Conservation (phyloP, 1,140 invertebrate genomes). For the Tetramorium alpestre region DNA sequence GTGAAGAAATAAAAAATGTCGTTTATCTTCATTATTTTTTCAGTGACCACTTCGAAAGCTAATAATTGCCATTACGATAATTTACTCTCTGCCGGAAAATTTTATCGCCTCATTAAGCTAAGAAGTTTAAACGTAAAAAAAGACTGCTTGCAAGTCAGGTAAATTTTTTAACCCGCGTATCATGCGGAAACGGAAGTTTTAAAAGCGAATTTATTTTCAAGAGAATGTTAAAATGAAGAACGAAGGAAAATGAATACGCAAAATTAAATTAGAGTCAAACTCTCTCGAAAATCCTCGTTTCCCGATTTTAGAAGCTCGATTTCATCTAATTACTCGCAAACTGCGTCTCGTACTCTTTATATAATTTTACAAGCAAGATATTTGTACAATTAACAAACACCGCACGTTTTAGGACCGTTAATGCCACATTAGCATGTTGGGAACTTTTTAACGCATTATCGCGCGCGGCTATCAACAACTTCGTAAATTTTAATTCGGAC, state of each 20-base stretch:
- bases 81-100: not conserved
- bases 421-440: not conserved
- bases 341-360: not conserved
- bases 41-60: not conserved
- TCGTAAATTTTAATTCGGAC: not conserved
- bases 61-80: not conserved
- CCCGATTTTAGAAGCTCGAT: not conserved
- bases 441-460: slow-evolving; percentile 3
- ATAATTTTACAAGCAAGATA: not conserved
- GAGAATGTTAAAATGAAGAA: not conserved
- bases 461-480: slow-evolving; percentile 7
- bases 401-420: not conserved
- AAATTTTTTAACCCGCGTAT: not conserved
- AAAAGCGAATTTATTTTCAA: not conserved
- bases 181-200: not conserved
- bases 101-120: not conserved
- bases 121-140: not conserved
- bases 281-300: not conserved
- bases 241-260: not conserved
- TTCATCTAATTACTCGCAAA: not conserved
- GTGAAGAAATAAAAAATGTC: not conserved
- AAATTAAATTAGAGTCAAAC: not conserved
- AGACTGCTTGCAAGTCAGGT: no score
- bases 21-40: slow-evolving; percentile 8
- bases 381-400: not conserved